Evolutionary conservation across 1,140 invertebrate genomes (phyloP), one percentile per base, ranked within the genome.

Genomic region (Anastrepha ludens): DNA sequence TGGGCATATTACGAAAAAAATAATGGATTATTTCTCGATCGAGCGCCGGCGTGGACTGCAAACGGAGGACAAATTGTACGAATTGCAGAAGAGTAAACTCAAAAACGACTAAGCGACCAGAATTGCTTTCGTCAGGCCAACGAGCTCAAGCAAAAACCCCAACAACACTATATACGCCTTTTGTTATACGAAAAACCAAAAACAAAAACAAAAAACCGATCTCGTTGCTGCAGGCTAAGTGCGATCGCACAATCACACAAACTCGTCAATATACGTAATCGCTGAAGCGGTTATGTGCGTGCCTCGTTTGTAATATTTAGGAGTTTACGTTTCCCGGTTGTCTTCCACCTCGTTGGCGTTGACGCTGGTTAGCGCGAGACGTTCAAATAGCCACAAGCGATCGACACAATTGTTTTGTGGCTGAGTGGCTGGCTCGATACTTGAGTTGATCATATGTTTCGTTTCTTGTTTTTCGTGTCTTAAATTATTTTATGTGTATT

Each of bases 21-120:
- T 86, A 86, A 86, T 86, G 85, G 85, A 86, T 86, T 86, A 86
- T 86, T 86, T 86, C 85, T 47, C 85, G 58, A 86, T 86, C 39
- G 85, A 86, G 85, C 85, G 85, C 85, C 85, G 44, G 50, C 58
- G 13, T 86, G 85, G 20, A 86, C 44, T 47, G 29, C 39, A 44
- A 17, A n/a, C 39, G 47, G 74, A 29, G 74, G 74, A 81, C 74
- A 47, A 74, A 47, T 74, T 41, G 44, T 74, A 74, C 70, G 70
- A 50, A 74, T 44, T 62, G 17, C 41, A 74, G 29, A 5, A 50
- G 41, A 2, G 5, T 55, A 55, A 55, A 15, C 11, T 2, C 50
- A 55, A 81, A 55, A 55, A 55, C 5, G 44, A 81, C 7, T 1
- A 44, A 58, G 13, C 47, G 47, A 2, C n/a, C 17, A 55, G 47